These are phyloP conservation scores for Gymnoscopelus microlampas DNA, from an alignment of 2,797 vertebrate species.

Conservation along the genomic window DNA sequence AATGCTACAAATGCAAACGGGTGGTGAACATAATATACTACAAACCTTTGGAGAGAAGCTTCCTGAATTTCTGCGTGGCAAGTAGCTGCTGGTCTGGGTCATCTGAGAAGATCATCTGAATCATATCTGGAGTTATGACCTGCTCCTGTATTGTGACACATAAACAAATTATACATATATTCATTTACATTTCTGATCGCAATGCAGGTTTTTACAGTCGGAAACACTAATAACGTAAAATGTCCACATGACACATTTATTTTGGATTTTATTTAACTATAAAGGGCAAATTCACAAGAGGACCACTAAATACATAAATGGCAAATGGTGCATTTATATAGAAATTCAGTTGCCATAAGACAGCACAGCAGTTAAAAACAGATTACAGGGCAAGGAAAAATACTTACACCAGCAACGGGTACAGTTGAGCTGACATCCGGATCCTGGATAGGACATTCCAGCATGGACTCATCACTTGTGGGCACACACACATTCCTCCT, in stretches of 20 bases:
- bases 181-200: not conserved
- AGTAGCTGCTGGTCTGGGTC: slow-evolving; percentile 90
- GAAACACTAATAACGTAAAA: not conserved
- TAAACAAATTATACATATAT: not conserved
- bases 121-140: slow-evolving; percentile 91
- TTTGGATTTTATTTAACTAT: not conserved
- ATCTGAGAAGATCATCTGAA: slow-evolving; percentile 93
- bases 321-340: not conserved
- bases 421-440: slow-evolving; percentile 92
- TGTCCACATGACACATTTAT: not conserved
- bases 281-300: not conserved
- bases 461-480: slow-evolving; percentile 87
- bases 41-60: slow-evolving; percentile 92
- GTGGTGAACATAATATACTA: not conserved
- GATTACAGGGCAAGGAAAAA: not conserved
- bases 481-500: slow-evolving; percentile 89
- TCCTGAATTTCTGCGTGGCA: slow-evolving; percentile 93
- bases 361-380: not conserved
- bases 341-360: not conserved
- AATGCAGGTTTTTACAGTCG: no score
- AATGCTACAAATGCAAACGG: not conserved
- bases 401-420: slow-evolving; percentile 86
- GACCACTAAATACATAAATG: not conserved
- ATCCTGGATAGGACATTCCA: slow-evolving; percentile 91
- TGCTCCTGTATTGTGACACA: slow-evolving; percentile 80